Percentiles rank a stretch among this genome's conserved stretches.
These are phyloP conservation scores for Mesocricetus auratus DNA, from an alignment of 2,113 vertebrate genomes.

Conservation along the genomic window DNA sequence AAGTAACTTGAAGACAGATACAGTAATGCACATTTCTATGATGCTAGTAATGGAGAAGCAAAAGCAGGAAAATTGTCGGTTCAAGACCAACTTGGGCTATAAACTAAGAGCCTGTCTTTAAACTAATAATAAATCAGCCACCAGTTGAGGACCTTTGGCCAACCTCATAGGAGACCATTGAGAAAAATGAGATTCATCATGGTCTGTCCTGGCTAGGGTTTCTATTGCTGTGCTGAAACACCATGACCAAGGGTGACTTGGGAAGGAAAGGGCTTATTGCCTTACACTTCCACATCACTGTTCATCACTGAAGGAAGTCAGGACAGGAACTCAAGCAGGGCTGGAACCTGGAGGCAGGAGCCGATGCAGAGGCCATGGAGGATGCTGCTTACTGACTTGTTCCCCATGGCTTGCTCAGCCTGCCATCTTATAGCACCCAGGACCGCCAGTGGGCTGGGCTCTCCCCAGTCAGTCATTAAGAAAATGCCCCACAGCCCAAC, in stretches of 20 bases:
- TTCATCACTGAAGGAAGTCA: background rate
- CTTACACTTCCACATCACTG: background rate
- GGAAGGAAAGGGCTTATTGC: background rate
- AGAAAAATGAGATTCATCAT: background rate
- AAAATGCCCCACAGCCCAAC: background rate
- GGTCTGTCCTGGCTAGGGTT: background rate
- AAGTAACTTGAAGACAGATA: background rate
- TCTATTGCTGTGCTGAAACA: background rate
- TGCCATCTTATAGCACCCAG: background rate
- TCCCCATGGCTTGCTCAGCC: background rate
- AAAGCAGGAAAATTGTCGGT: background rate
- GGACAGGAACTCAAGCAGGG: background rate
- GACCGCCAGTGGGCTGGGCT: background rate
- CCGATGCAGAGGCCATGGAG: background rate
- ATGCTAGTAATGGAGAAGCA: background rate
- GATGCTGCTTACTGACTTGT: background rate
- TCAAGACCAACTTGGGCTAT: background rate
- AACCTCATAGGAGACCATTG: background rate
- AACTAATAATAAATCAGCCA: background rate
- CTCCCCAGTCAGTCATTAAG: background rate
- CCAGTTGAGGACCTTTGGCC: background rate
- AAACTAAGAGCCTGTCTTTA: background rate
- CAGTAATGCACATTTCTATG: background rate
- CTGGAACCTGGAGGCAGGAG: background rate
- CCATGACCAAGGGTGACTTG: background rate